A percentile compares a stretch with the other conserved stretches of the same genome.
These are phyloP conservation scores for Aldrovandia affinis DNA, from an alignment of 2,797 vertebrate species.

Conservation along the genomic window DNA sequence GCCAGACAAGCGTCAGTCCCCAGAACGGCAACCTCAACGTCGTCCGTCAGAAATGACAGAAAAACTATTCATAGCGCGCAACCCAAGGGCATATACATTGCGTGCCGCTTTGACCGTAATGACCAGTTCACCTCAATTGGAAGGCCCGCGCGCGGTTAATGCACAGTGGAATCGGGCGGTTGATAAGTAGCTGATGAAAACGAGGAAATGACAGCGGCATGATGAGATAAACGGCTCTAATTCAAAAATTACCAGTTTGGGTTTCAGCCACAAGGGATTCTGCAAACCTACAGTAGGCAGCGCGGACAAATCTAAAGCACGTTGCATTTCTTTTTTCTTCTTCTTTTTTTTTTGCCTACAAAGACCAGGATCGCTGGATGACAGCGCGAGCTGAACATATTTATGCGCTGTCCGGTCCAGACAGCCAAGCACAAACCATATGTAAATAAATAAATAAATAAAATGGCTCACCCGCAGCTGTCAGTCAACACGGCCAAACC, in stretches of 20 bases:
- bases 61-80: background rate
- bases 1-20: background rate
- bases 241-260: background rate
- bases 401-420: background rate
- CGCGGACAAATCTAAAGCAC: background rate
- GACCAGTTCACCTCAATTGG: background rate
- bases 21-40: background rate
- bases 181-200: slow-evolving; percentile 11
- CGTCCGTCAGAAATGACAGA: background rate
- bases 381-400: background rate
- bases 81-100: background rate
- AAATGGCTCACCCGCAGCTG: background rate
- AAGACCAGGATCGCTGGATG: background rate
- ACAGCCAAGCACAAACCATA: background rate
- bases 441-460: background rate
- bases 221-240: background rate
- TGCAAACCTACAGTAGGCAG: background rate
- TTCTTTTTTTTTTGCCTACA: too few relatives aligned
- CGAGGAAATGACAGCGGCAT: slow-evolving; percentile 8
- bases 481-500: background rate
- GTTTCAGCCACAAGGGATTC: background rate
- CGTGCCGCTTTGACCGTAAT: background rate
- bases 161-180: background rate
- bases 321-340: background rate
- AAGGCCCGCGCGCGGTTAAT: background rate